phyloP scores from a whole-genome alignment of 1,140 invertebrate genomes.

The Tyrophagus putrescentiae region DNA sequence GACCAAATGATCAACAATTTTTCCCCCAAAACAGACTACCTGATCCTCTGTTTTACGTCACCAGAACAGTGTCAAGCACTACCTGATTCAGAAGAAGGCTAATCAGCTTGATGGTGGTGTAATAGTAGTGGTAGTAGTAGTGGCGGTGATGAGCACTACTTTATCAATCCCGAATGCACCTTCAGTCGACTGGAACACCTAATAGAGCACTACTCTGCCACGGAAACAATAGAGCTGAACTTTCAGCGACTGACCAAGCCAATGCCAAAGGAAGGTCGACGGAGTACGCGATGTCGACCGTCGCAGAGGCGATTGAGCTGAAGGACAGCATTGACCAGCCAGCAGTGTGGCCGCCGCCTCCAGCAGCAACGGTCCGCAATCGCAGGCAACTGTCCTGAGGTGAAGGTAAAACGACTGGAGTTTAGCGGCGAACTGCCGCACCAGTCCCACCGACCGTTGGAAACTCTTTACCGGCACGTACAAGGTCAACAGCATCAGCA shows the following conservation, averaged over 20 bases:
- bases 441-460: neutral
- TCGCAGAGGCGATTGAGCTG: neutral
- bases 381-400: too few relatives aligned
- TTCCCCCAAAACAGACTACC: neutral
- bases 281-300: neutral
- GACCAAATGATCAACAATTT: too few relatives aligned
- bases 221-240: neutral
- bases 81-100: neutral
- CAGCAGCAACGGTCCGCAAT: neutral
- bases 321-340: neutral
- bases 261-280: too few relatives aligned
- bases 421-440: neutral
- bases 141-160: neutral
- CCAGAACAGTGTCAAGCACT: neutral
- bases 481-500: too few relatives aligned
- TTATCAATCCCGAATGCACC: neutral
- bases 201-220: neutral
- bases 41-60: neutral
- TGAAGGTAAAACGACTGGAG: neutral
- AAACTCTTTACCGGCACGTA: constrained; percentile 79
- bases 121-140: too few relatives aligned
- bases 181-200: neutral
- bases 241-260: neutral
- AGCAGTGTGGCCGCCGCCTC: neutral
- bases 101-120: too few relatives aligned